These are phyloP conservation scores for Mimachlamys varia DNA, from an alignment of 2,888 invertebrate genomes.

Conservation along the genomic window DNA sequence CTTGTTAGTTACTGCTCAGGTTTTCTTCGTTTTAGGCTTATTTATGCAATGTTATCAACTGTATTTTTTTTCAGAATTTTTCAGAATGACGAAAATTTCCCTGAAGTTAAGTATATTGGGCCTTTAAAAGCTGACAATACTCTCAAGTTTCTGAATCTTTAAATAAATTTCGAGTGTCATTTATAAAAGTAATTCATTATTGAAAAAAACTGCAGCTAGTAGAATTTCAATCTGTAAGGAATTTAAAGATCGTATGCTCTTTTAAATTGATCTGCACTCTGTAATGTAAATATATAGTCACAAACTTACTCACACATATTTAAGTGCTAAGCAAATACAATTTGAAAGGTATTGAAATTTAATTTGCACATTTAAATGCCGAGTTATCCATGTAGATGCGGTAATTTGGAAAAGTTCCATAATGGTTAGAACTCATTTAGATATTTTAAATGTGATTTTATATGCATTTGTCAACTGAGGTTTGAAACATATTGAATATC, in stretches of 20 bases:
- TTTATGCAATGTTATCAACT: too few species aligned
- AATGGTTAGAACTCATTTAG: neutral
- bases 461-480: neutral
- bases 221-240: neutral
- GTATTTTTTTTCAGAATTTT: too few species aligned
- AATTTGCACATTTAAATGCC: slow-evolving; percentile 31
- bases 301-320: neutral
- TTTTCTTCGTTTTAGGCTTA: too few species aligned
- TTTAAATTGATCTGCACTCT: neutral
- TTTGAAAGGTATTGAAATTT: slow-evolving; percentile 16
- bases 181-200: too few species aligned
- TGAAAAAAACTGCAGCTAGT: neutral
- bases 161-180: too few species aligned
- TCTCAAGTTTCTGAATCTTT: too few species aligned
- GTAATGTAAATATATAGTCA: neutral
- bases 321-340: neutral
- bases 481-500: neutral
- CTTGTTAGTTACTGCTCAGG: too few species aligned
- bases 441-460: neutral
- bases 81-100: too few species aligned
- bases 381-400: neutral
- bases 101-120: too few species aligned
- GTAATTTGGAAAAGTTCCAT: neutral
- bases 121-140: too few species aligned
- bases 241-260: neutral